These are phyloP conservation scores for Eupithecia subumbrata DNA, from an alignment of 2,888 invertebrate genomes.

Conservation along the genomic window DNA sequence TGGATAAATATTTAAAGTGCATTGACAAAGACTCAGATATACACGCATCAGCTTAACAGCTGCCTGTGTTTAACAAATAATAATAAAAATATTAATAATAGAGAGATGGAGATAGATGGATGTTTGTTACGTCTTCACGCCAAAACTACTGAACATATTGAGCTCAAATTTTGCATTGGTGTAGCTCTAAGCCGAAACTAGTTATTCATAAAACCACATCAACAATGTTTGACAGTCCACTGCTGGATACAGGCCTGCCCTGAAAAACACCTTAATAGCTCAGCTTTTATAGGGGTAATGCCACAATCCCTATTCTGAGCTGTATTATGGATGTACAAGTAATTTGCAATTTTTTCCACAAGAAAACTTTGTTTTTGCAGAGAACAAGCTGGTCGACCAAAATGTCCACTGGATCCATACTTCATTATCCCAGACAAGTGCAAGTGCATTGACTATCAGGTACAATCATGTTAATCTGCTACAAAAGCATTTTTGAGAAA, in stretches of 20 bases:
- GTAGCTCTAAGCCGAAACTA: too few relatives aligned
- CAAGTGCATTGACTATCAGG: conserved; percentile 98
- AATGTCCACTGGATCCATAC: conserved; percentile 98
- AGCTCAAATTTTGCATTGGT: too few relatives aligned
- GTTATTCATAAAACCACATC: not conserved
- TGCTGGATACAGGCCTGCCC: not conserved
- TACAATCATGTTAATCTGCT: conserved; percentile 45
- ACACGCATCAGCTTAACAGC: too few relatives aligned
- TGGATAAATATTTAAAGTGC: too few relatives aligned
- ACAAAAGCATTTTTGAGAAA: not conserved
- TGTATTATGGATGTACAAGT: not conserved
- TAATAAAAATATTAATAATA: too few relatives aligned
- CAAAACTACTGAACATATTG: too few relatives aligned
- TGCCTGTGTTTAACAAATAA: too few relatives aligned
- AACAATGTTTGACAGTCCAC: not conserved
- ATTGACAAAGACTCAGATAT: too few relatives aligned
- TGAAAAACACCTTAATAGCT: not conserved
- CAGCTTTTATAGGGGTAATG: not conserved
- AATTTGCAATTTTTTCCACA: not conserved
- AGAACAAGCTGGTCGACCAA: conserved; percentile 95
- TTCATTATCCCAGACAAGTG: conserved; percentile 99
- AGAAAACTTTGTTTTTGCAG: conserved; percentile 70
- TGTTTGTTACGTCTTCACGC: too few relatives aligned
- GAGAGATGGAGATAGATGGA: too few relatives aligned
- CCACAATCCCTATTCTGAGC: not conserved